phyloP scores from a whole-genome alignment of 2,113 vertebrate species.

The Seriola quinqueradiata region DNA sequence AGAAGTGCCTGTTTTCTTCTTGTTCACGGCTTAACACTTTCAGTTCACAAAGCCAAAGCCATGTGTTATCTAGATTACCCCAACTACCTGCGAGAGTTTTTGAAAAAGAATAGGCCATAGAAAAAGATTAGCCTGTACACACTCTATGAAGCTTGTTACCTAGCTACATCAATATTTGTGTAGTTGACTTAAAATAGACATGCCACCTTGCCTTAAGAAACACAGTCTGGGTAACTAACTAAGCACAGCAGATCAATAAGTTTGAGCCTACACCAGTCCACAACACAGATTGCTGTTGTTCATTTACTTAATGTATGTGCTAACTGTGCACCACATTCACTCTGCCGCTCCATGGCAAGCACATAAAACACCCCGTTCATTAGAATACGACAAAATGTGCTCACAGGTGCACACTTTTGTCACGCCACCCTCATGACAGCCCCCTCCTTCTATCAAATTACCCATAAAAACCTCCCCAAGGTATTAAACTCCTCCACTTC shows the following conservation, averaged over 20 bases:
- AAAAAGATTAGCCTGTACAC: conserved; percentile 8
- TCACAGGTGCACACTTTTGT: conserved; percentile 58
- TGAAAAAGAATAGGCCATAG: background rate
- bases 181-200: conserved; percentile 52
- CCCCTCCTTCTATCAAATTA: conserved; percentile 14
- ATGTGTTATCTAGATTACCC: background rate
- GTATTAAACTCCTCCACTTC: conserved; percentile 31
- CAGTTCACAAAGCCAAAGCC: background rate
- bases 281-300: conserved; percentile 56
- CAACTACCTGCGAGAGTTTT: background rate
- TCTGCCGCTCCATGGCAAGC: conserved; percentile 46
- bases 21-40: background rate
- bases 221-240: conserved; percentile 35
- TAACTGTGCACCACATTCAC: conserved; percentile 45
- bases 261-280: conserved; percentile 33
- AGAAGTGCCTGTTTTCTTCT: background rate
- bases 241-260: conserved; percentile 38
- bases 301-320: conserved; percentile 52
- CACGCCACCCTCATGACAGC: conserved; percentile 44
- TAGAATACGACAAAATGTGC: conserved; percentile 60
- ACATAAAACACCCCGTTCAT: conserved; percentile 58
- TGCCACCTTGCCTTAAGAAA: conserved; percentile 33
- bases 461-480: conserved; percentile 15
- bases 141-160: conserved; percentile 41
- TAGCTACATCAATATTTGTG: conserved; percentile 65